Evolutionary conservation across 2,888 invertebrate species (phyloP), one percentile per base, ranked within the genome.

Genomic region (Campoletis raptor): DNA sequence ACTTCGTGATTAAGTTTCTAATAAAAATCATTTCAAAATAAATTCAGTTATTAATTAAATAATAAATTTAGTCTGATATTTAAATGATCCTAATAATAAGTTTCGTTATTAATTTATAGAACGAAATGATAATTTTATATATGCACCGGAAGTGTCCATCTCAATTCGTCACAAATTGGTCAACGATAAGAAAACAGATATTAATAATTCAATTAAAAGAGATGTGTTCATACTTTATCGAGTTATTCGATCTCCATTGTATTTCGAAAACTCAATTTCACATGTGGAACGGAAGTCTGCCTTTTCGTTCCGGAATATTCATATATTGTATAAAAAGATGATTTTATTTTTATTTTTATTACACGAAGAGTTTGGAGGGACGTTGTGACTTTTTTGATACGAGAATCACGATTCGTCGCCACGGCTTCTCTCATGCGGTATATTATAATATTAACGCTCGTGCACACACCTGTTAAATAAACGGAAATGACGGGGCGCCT

Each of bases 401-500:
- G 76, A 66, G 80, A 87, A 81, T 81, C 57, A 81, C 83, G 86
- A 78, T 77, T 54, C 82, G 85, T 87, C 85, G 74, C 80, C 76
- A 24, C 42, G 40, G 66, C 8, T 90, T 88, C 74, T 88, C 81
- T 80, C 74, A 70, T 76, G 72, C 37, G 77, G n/a, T 30, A 15
- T 77, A 84, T 54, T 81, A 83, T 80, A 83, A 87, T 87, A 87
- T 86, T 77, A 85, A 76, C 85, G 77, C 78, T 52, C 69, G 72
- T 40, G 79, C 42, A 77, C 48, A 73, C 81, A 84, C 86, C 74
- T 84, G 86, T 84, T 45, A 81, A 82, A 74, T 66, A 88, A 92
- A 89, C 92, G 92, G 92, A 93, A 93, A 92, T 92, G 92, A 92
- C 90, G 90, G 83, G 83, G 91, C 90, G 80, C 69, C 77, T 81